These are phyloP conservation scores for Sebastes fasciatus DNA, from an alignment of 2,113 vertebrate genomes.

Conservation along the genomic window DNA sequence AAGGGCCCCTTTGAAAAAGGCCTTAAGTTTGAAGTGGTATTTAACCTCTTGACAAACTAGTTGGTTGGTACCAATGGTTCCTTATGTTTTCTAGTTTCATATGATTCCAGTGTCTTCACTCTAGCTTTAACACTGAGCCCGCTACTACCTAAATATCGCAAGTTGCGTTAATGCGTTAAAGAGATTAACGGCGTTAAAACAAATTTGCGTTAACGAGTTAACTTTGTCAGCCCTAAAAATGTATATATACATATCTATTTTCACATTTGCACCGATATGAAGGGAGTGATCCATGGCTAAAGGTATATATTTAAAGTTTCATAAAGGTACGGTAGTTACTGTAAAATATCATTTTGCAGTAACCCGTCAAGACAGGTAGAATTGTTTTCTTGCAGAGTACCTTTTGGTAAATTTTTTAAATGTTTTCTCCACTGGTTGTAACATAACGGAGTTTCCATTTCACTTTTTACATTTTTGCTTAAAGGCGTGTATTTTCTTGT, in stretches of 20 bases:
- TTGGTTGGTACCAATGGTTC: too few species aligned
- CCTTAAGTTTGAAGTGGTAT: too few species aligned
- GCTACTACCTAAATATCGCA: too few species aligned
- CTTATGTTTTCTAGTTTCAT: too few species aligned
- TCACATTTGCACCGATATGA: not conserved
- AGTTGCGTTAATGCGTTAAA: too few species aligned
- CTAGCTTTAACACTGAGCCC: too few species aligned
- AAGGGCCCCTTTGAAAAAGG: too few species aligned
- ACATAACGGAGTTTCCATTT: not conserved
- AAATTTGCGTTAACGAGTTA: too few species aligned
- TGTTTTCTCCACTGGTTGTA: not conserved
- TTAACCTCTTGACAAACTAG: too few species aligned
- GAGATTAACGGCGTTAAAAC: too few species aligned
- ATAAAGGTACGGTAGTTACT: not conserved
- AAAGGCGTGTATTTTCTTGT: not conserved
- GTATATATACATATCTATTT: not conserved
- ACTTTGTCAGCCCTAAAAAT: too few species aligned
- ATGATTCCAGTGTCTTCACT: too few species aligned
- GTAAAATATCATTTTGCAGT: not conserved
- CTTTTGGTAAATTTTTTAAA: not conserved
- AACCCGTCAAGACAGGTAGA: not conserved
- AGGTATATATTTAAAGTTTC: not conserved
- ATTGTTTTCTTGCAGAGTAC: not conserved
- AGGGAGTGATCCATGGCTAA: not conserved
- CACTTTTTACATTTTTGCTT: not conserved